These are phyloP conservation scores for Panzeria rudis DNA, from an alignment of 2,888 invertebrate genomes.

Conservation along the genomic window DNA sequence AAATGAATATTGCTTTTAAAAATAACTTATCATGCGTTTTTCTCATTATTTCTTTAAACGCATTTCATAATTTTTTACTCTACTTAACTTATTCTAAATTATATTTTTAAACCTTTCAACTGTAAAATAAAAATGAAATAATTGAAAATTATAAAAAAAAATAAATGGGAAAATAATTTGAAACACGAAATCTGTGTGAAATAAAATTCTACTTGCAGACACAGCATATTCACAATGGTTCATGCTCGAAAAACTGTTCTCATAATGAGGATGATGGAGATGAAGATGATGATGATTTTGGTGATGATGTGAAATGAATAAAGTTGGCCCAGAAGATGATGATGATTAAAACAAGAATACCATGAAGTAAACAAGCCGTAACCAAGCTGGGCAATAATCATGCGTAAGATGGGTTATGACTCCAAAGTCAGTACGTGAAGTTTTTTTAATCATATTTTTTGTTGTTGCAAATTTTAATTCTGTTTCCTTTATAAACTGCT, in stretches of 20 bases:
- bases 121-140: slow-evolving; percentile 23
- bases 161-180: slow-evolving; percentile 39
- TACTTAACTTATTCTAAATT: slow-evolving; percentile 3
- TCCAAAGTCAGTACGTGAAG: slow-evolving; percentile 37
- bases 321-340: slow-evolving; percentile 34
- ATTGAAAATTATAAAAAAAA: slow-evolving; percentile 44
- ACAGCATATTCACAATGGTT: neutral
- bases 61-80: neutral
- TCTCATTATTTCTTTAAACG: slow-evolving; percentile 18
- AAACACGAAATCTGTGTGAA: slow-evolving; percentile 46
- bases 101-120: slow-evolving; percentile 23
- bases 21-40: slow-evolving; percentile 27
- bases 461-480: slow-evolving; percentile 33
- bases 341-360: neutral
- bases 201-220: neutral
- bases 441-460: neutral
- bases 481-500: slow-evolving; percentile 42
- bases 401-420: slow-evolving; percentile 68
- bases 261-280: slow-evolving; percentile 20
- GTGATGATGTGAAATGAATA: slow-evolving; percentile 6
- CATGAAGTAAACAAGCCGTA: slow-evolving; percentile 61
- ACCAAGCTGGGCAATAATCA: slow-evolving; percentile 59
- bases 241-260: slow-evolving; percentile 2
- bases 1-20: slow-evolving; percentile 37
- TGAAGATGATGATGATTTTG: neutral